Evolutionary conservation across 2,888 invertebrate genomes (phyloP), one percentile per base, ranked within the genome.

Genomic region (Tachina fera): DNA sequence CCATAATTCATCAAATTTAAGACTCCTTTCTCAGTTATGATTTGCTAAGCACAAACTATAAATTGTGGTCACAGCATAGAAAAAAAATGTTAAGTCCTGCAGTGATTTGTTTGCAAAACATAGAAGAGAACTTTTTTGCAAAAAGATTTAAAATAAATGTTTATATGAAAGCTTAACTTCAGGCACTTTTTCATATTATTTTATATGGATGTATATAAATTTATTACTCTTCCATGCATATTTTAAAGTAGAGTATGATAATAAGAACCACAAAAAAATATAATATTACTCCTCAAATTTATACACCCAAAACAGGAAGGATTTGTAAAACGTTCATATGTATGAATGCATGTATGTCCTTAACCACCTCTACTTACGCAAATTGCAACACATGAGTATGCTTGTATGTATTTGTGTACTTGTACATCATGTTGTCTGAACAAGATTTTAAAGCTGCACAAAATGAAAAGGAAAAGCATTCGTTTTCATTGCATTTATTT

Each of bases 141-240:
- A 61, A 82, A 77, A 61, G 56, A 82, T 56, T 77, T 67, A 51
- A 60, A 77, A 31, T 51, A 71, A 71, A 63, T 71, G 60, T 77
- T 43, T 58, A 8, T 16, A 11, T 49, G 67, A 83, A 51, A 60
- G 60, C 53, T 74, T 53, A 43, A 53, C 80, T 81, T 74, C 51
- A 68, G 80, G 80, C 74, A 63, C 16, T 81, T 58, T 53, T 74
- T 31, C 31, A 16, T 77, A 49, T 68, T 68, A 58, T 68, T 22
- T 56, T 47, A 56, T 45, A 68, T 11, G 39, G 8, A 43, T 16
- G 19, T 9, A 16, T 6, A 51, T n/a, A 53, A 51, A 68, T 51
- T 14, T 68, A 41, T 63, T 63, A 9, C 61, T 6, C 13, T 5
- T 19, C 45, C 19, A 45, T 45, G 19, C 11, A 43, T 19, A 60